Evolutionary conservation across 2,888 invertebrate genomes (phyloP).

Genomic region (Cataglyphis albicans): DNA sequence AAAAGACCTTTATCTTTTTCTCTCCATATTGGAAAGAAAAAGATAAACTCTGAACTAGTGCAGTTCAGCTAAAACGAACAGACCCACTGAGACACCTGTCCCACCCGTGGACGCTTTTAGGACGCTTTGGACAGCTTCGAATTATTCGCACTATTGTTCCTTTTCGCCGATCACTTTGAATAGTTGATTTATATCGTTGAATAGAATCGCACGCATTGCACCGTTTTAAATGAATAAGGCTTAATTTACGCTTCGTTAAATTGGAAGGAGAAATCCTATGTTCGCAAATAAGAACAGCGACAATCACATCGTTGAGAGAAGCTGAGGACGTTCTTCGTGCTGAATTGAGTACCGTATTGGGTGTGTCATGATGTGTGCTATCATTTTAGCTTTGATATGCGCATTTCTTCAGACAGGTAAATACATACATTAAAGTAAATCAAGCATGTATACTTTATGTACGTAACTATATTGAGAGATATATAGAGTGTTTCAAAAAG

Average conservation of each 20-base stretch:
- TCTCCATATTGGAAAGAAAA: no score
- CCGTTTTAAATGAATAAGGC: background rate
- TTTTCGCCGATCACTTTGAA: slow-evolving; percentile 19
- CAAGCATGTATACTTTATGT: slow-evolving; percentile 3
- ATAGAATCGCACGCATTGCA: background rate
- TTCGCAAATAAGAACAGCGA: slow-evolving; percentile 10
- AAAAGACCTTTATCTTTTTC: no score
- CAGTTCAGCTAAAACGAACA: no score
- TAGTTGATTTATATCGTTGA: slow-evolving; percentile 11
- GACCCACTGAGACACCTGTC: slow-evolving; percentile 46
- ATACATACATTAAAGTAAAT: background rate
- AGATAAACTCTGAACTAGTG: no score
- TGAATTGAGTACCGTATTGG: slow-evolving; percentile 61
- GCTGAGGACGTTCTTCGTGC: slow-evolving; percentile 48
- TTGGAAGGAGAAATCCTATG: slow-evolving; percentile 30
- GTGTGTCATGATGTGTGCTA: slow-evolving; percentile 82
- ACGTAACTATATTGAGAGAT: slow-evolving; percentile 6
- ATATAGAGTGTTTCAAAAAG: background rate
- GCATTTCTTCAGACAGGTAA: slow-evolving; percentile 78
- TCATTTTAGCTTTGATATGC: slow-evolving; percentile 70
- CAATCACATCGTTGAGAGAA: slow-evolving; percentile 2
- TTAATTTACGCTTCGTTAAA: background rate
- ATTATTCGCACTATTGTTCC: slow-evolving; percentile 28
- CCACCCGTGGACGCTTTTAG: background rate
- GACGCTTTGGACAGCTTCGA: background rate